Evolutionary conservation across 2,888 invertebrate species (phyloP).

Genomic region (Rhopalosiphum nymphaeae): DNA sequence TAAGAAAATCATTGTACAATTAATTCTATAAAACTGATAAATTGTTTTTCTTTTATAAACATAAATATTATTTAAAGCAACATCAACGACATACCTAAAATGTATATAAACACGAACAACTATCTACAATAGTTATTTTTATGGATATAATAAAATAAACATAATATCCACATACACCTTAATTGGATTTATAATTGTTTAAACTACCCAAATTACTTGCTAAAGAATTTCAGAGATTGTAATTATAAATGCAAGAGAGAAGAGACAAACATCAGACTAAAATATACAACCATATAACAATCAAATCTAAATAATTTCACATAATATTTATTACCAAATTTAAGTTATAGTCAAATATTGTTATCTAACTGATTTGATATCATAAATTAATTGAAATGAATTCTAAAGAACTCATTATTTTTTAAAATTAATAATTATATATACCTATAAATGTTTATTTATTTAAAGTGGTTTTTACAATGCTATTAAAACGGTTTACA

Average conservation of each 20-base stretch:
- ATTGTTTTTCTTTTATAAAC: background rate
- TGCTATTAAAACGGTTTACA: background rate
- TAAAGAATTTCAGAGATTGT: background rate
- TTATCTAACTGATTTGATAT: background rate
- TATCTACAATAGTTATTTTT: background rate
- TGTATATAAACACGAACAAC: background rate
- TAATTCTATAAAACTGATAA: background rate
- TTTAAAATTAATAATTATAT: background rate
- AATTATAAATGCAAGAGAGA: background rate
- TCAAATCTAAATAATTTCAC: background rate
- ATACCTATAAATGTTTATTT: background rate
- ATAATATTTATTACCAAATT: background rate
- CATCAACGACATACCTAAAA: background rate
- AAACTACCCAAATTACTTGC: background rate
- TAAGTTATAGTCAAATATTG: background rate
- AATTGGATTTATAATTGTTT: slow-evolving; percentile 4
- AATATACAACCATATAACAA: background rate
- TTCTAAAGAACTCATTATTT: background rate
- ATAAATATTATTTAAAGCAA: background rate
- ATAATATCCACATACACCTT: background rate
- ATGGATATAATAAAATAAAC: background rate
- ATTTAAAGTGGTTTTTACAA: background rate
- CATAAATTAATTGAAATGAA: background rate
- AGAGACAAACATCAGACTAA: background rate
- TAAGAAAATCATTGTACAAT: background rate